Base-by-base conservation (phyloP, 2,797 vertebrate genomes). In the Silurus aristotelis region DNA sequence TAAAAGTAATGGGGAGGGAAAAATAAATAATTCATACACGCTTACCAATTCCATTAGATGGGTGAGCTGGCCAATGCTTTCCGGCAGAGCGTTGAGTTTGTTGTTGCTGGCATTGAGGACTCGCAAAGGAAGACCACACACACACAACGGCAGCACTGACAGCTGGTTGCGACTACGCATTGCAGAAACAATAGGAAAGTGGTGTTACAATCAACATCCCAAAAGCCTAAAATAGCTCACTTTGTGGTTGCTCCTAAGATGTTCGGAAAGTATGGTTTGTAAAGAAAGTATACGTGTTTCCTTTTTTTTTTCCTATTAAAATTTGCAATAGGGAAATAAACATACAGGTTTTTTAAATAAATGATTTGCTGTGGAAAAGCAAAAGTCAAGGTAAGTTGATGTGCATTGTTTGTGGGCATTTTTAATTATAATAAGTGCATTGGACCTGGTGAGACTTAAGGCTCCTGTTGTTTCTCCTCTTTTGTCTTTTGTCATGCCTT, bases 21-120 rank as follows among this genome's bases (percentile, higher is more conserved):
- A 25, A 87, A 52, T 38, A 38, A 38, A 38, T 38, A 67, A 87
- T 46, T 77, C 31, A 86, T 71, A 84, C 52, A 55, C 31, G 84
- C 61, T 89, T 94, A 98, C 98, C 96, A 99, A 95, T 93, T 99
- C 97, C 98, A 98, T 99, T 92, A 99, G 96, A 88, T 94, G 87
- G 83, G 95, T 96, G 90, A 99, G 96, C 91, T 96, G 96, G 89
- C 96, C 96, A 89, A 99, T 96, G 93, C 95, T 95, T 92, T 98
- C 98, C 1, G 98, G 98, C 86, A 99, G 95, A 38, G 96, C 95
- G 87, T 96, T 96, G 91, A 99, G 96, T 92, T 97, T 98, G 96
- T 99, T 99, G 97, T 99, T 98, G 94, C 97, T 98, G 93, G 97
- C 97, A 81, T 97, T 98, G 93, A 99, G 96, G 90, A 99, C 97